Evolutionary conservation across 2,113 vertebrate species (phyloP), one percentile per base, ranked within the genome.

Genomic region (Syngnathoides biaculeatus): DNA sequence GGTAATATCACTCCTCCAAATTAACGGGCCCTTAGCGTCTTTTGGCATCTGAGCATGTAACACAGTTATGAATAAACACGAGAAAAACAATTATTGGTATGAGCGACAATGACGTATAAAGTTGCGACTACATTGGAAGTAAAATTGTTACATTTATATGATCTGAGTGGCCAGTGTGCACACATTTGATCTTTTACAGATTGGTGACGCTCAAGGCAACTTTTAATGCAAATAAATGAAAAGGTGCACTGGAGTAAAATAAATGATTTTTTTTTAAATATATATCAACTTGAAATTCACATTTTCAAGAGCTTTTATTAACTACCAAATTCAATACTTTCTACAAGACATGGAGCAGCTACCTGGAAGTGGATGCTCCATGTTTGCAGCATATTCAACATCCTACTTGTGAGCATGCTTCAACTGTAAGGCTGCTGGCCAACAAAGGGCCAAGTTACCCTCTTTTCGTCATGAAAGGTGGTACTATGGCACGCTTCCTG

Each of bases 361-460:
- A n/a, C n/a, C n/a, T n/a, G n/a, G n/a, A n/a, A n/a, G n/a, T n/a
- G n/a, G n/a, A n/a, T n/a, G n/a, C n/a, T n/a, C n/a, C n/a, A n/a
- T 35, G 59, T 26, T 43, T 24, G 12, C 22, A 70, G 56, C 55
- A 9, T 35, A 58, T 27, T 61, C 48, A 48, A 43, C 71, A 24
- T 52, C n/a, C 40, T 73, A 38, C 50, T 72, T 10, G 30, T 65
- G 48, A 60, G 27, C 60, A 64, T 61, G 38, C 65, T 68, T 71
- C 55, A 57, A 56, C 59, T 75, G 72, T 68, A 50, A 65, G 57
- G 45, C 58, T 50, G 64, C 72, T 72, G 61, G 71, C 66, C 57
- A 75, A 38, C 40, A 72, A 63, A 63, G 26, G 22, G 26, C 55
- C 55, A 72, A 55, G 22, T 47, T 47, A 64, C 66, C 42, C 57